These are phyloP conservation scores for Hirundichthys speculiger DNA, from an alignment of 2,113 vertebrate species.

Conservation along the genomic window DNA sequence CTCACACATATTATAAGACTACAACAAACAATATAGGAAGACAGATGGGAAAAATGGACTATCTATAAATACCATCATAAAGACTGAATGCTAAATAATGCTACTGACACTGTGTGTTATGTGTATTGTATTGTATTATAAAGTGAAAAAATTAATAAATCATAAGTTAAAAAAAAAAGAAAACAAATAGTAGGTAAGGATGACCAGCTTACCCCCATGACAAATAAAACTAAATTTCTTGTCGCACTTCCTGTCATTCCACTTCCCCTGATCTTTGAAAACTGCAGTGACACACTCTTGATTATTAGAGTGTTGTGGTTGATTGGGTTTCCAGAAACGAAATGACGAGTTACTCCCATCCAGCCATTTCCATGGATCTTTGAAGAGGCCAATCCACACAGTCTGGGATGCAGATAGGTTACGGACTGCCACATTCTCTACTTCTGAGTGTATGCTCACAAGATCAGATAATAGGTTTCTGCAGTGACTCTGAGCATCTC, in stretches of 20 bases:
- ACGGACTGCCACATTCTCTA: constrained; percentile 53
- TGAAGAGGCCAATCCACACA: constrained; percentile 76
- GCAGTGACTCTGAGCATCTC: constrained; percentile 64
- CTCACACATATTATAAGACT: too few species aligned
- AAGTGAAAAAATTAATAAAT: too few species aligned
- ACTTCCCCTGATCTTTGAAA: constrained; percentile 42
- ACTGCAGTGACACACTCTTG: constrained; percentile 45
- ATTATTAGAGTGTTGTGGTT: constrained; percentile 16
- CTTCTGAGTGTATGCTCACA: constrained; percentile 51
- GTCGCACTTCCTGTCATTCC: constrained; percentile 58
- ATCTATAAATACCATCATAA: too few species aligned
- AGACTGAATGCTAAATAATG: too few species aligned
- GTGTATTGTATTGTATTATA: too few species aligned
- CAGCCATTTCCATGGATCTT: constrained; percentile 74
- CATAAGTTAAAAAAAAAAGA: not conserved
- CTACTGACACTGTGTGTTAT: too few species aligned
- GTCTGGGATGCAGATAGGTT: constrained; percentile 13
- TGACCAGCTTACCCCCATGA: constrained; percentile 50
- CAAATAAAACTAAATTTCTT: constrained; percentile 47
- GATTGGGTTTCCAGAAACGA: constrained; percentile 49
- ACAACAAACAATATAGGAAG: too few species aligned
- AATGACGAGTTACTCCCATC: constrained; percentile 66
- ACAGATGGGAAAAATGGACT: too few species aligned
- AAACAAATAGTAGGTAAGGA: not conserved
- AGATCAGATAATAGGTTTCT: constrained; percentile 57